phyloP scores from a whole-genome alignment of 64 coral and sea anemone genomes.

The Montipora efflorescens region DNA sequence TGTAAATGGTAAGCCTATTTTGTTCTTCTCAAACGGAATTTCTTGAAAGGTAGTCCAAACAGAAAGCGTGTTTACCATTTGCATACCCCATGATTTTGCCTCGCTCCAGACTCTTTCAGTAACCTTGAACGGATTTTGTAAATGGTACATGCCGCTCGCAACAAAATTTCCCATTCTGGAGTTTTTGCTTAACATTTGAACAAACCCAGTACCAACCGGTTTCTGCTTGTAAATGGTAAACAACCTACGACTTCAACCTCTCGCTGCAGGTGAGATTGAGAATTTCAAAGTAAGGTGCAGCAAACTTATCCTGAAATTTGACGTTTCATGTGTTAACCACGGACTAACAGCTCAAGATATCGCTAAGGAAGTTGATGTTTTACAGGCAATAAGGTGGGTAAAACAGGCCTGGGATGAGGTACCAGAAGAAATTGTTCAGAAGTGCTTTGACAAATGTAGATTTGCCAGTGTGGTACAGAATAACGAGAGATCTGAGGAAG shows the following conservation, averaged over 20 bases:
- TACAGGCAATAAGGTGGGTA: constrained; percentile 46
- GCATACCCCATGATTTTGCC: no score
- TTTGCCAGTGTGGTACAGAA: constrained; percentile 23
- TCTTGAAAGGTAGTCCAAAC: no score
- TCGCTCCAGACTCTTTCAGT: no score
- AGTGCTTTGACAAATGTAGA: constrained; percentile 15
- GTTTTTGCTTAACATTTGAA: no score
- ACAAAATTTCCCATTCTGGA: no score
- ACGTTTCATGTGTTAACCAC: constrained; percentile 37
- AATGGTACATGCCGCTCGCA: no score
- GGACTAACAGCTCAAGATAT: constrained; percentile 48
- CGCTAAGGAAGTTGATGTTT: constrained; percentile 52
- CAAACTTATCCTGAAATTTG: constrained; percentile 54
- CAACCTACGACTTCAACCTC: constrained; percentile 2
- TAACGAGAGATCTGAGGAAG: background rate
- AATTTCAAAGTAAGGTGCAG: constrained; percentile 26
- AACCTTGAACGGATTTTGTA: no score
- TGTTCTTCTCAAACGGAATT: no score
- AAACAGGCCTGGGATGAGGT: constrained; percentile 32
- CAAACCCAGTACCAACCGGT: no score
- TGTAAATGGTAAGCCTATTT: no score
- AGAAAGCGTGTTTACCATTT: no score
- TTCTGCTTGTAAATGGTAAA: no score
- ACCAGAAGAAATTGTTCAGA: constrained; percentile 36
- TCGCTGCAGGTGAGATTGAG: constrained; percentile 15